These are phyloP conservation scores for Chloropsis hardwickii DNA, from an alignment of 2,113 vertebrate species.

Conservation along the genomic window DNA sequence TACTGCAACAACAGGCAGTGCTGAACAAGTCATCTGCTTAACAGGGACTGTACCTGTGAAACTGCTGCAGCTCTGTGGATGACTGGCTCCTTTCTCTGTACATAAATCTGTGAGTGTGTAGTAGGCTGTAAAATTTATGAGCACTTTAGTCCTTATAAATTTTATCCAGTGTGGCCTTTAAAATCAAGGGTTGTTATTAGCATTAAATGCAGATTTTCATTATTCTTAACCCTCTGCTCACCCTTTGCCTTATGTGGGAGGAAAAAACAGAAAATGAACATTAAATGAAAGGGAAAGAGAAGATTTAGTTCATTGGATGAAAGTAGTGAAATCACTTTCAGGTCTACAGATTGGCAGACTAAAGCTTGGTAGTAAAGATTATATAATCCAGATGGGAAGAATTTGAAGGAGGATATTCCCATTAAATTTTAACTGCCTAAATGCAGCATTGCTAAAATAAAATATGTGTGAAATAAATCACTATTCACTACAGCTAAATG, in stretches of 20 bases:
- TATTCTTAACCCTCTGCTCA: not conserved
- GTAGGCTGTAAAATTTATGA: conserved; percentile 57
- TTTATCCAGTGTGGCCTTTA: conserved; percentile 60
- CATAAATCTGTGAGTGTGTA: conserved; percentile 57
- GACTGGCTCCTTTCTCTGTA: conserved; percentile 7
- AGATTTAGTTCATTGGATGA: not conserved
- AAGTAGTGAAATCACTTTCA: not conserved
- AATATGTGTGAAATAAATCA: not conserved
- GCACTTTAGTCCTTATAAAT: conserved; percentile 50
- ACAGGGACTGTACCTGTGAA: not conserved
- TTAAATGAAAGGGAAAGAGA: not conserved
- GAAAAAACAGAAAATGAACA: not conserved
- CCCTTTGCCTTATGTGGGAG: not conserved
- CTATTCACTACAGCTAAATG: not conserved
- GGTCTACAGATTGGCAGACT: not conserved
- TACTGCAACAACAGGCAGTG: not conserved
- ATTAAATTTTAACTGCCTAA: conserved; percentile 6
- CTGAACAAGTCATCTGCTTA: conserved; percentile 12
- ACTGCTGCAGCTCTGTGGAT: not conserved
- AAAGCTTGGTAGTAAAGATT: not conserved
- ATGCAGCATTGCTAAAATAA: not conserved
- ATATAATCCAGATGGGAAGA: not conserved
- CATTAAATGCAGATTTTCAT: conserved; percentile 22
- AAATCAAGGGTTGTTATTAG: conserved; percentile 47
- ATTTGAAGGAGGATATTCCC: not conserved